phyloP scores from a whole-genome alignment of 2,888 invertebrate genomes.

The Micoletzkya japonica region DNA sequence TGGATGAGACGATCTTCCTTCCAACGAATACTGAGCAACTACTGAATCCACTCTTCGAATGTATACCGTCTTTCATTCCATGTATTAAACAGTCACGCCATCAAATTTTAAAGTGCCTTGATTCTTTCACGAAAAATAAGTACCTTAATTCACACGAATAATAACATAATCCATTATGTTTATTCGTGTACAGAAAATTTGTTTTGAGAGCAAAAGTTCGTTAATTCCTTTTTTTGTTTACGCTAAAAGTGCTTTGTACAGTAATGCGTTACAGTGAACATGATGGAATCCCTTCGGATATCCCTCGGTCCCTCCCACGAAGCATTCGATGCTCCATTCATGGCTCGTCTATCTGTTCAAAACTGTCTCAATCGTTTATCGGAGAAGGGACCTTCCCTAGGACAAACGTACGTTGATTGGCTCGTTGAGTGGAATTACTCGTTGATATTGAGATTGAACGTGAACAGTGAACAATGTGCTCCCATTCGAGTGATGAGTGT shows the following conservation, averaged over 20 bases:
- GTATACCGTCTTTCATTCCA: too few relatives aligned
- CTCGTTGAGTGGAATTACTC: neutral
- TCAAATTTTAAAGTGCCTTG: too few relatives aligned
- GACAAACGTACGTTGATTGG: neutral
- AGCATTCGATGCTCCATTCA: constrained; percentile 16
- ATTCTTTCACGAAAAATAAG: too few relatives aligned
- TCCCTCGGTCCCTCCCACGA: constrained; percentile 1
- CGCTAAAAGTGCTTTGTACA: too few relatives aligned
- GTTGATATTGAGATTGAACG: constrained; percentile 1
- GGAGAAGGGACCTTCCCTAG: neutral
- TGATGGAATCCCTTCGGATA: constrained; percentile 13
- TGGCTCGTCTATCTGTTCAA: constrained; percentile 10
- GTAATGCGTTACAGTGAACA: neutral
- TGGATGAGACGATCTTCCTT: constrained; percentile 14
- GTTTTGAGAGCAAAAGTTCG: too few relatives aligned
- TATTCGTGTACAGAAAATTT: too few relatives aligned
- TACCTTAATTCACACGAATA: too few relatives aligned
- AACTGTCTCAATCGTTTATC: constrained; percentile 18
- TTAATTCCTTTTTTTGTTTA: neutral
- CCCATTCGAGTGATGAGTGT: neutral
- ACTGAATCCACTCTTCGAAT: constrained; percentile 1
- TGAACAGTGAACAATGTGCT: constrained; percentile 22
- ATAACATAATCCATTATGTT: neutral
- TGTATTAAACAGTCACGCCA: too few relatives aligned
- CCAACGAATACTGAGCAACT: neutral